Percentiles rank a stretch among this genome's conserved stretches.
Evolutionary conservation across 2,797 vertebrate genomes (phyloP).

Genomic region (Erethizon dorsatum): DNA sequence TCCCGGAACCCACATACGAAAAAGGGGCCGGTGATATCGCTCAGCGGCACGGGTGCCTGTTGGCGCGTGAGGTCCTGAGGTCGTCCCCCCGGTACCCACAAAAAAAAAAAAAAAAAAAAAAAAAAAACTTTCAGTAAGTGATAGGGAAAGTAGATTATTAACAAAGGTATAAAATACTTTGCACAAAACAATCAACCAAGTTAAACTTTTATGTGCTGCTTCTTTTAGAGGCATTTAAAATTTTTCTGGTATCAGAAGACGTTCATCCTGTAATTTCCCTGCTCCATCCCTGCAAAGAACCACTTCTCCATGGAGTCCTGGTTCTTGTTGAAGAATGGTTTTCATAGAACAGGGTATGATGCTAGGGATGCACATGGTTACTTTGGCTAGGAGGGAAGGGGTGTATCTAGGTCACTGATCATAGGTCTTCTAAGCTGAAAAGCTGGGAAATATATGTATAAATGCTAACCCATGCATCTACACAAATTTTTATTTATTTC

Average conservation of each 20-base stretch:
- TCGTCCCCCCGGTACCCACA: too few relatives aligned
- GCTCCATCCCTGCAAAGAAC: neutral
- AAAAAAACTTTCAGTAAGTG: neutral
- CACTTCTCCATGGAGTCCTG: neutral
- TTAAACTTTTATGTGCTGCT: neutral
- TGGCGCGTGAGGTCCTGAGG: too few relatives aligned
- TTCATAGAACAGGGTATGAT: neutral
- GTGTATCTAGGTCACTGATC: neutral
- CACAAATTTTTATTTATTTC: neutral
- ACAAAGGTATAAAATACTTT: neutral
- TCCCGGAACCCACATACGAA: too few relatives aligned
- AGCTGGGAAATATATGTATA: neutral
- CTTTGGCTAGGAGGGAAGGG: neutral
- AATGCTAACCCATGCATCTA: neutral
- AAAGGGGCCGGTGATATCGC: too few relatives aligned
- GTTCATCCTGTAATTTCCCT: too few relatives aligned
- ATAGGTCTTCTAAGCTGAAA: neutral
- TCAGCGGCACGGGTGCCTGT: too few relatives aligned
- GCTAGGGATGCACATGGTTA: neutral
- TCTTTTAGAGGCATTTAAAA: neutral
- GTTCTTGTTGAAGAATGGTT: neutral
- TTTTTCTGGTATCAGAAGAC: too few relatives aligned
- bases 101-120: too few relatives aligned
- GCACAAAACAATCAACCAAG: neutral
- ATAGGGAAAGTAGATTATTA: neutral